These are phyloP conservation scores for Hemicordylus capensis DNA, from an alignment of 2,113 vertebrate genomes.

Conservation along the genomic window DNA sequence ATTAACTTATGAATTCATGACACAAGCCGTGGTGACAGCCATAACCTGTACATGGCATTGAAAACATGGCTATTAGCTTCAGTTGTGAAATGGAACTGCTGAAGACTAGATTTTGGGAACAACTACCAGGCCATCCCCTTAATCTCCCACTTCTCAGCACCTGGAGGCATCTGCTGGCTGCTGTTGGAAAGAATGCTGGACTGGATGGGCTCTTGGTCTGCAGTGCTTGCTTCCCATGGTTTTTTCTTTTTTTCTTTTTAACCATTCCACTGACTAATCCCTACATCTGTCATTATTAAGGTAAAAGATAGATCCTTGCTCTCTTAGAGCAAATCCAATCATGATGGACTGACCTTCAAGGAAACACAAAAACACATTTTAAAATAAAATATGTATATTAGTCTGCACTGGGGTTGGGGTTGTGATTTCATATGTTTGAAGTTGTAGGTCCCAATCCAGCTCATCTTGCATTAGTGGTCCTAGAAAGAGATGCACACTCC, in stretches of 20 bases:
- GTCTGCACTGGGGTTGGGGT: background rate
- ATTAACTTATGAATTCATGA: background rate
- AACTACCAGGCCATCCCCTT: background rate
- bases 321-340: background rate
- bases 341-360: background rate
- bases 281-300: no score
- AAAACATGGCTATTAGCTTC: background rate
- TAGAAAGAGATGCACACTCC: background rate
- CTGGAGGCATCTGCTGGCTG: no score
- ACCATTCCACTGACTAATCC: background rate
- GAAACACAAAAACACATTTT: background rate
- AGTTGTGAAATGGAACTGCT: background rate
- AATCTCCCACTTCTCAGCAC: background rate
- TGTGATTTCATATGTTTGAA: no score
- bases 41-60: background rate
- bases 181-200: background rate
- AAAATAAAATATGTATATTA: background rate
- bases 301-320: background rate
- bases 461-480: background rate
- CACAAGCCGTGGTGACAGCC: background rate
- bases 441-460: background rate
- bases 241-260: background rate
- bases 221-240: background rate
- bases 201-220: background rate
- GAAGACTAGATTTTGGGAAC: background rate